Conservation (phyloP, 1,140 invertebrate genomes). For the Papilio glaucus region DNA sequence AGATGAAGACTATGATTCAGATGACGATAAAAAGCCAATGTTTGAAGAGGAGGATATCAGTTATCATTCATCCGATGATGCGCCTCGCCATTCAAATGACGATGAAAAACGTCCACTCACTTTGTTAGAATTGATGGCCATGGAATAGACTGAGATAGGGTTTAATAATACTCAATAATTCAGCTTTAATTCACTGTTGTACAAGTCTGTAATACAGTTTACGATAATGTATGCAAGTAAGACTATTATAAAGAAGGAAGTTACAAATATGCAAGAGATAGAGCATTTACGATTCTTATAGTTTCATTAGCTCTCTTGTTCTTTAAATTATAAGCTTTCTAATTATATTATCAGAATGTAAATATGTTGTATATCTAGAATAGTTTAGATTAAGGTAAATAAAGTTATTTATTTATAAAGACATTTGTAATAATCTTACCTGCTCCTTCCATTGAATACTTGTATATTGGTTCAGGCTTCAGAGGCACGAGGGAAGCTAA, state of each 20-base stretch:
- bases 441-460: conserved; percentile 91
- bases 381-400: conserved; percentile 66
- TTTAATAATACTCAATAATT: conserved; percentile 49
- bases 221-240: conserved; percentile 8
- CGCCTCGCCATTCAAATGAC: conserved; percentile 46
- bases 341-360: conserved; percentile 62
- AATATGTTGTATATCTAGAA: conserved; percentile 66
- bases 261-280: conserved; percentile 19
- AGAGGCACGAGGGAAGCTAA: conserved; percentile 94
- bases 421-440: conserved; percentile 84
- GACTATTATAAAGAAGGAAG: neutral
- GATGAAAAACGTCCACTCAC: conserved; percentile 57
- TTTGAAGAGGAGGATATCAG: conserved; percentile 38
- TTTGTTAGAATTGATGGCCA: conserved; percentile 76
- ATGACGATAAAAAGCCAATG: conserved; percentile 48
- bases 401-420: conserved; percentile 59
- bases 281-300: conserved; percentile 24
- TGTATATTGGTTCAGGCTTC: conserved; percentile 91
- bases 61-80: conserved; percentile 33
- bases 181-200: conserved; percentile 59
- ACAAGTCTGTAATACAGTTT: conserved; percentile 36
- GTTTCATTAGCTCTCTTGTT: neutral
- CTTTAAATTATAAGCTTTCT: conserved; percentile 34
- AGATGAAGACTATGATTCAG: conserved; percentile 51
- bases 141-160: conserved; percentile 73